These are phyloP conservation scores for Origma solitaria DNA, from an alignment of 2,113 vertebrate genomes.

Conservation along the genomic window DNA sequence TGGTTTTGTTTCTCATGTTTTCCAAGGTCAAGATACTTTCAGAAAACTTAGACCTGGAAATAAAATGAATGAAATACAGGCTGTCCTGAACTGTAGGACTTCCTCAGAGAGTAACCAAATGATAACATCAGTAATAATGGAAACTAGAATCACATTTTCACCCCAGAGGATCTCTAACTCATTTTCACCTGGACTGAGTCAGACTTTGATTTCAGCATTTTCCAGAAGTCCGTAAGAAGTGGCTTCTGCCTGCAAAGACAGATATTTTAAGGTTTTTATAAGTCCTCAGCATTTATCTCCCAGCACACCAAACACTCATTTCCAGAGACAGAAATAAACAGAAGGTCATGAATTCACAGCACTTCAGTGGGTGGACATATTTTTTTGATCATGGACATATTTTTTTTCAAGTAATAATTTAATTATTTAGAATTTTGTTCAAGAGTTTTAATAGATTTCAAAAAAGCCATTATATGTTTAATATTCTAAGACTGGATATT, in stretches of 20 bases:
- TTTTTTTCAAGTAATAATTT: neutral
- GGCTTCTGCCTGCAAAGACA: neutral
- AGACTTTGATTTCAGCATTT: neutral
- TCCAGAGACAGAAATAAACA: neutral
- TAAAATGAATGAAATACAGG: neutral
- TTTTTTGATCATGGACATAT: fast-evolving
- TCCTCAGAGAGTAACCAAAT: neutral
- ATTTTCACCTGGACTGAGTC: neutral
- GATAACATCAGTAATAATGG: neutral
- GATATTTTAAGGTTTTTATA: neutral
- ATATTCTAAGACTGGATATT: neutral
- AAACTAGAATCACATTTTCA: slow-evolving; percentile 2
- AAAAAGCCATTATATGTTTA: neutral
- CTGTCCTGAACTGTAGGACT: neutral
- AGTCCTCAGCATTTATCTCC: neutral
- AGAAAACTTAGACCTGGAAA: neutral
- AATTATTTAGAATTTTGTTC: neutral
- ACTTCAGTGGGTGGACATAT: too few relatives aligned
- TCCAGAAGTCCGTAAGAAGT: neutral
- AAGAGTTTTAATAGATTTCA: neutral
- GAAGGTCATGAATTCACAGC: neutral
- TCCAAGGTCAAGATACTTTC: neutral
- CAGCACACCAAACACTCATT: neutral
- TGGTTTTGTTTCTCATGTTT: neutral
- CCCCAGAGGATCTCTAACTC: neutral